These are phyloP conservation scores for Okapia johnstoni DNA, from an alignment of 2,113 vertebrate genomes.

Conservation along the genomic window DNA sequence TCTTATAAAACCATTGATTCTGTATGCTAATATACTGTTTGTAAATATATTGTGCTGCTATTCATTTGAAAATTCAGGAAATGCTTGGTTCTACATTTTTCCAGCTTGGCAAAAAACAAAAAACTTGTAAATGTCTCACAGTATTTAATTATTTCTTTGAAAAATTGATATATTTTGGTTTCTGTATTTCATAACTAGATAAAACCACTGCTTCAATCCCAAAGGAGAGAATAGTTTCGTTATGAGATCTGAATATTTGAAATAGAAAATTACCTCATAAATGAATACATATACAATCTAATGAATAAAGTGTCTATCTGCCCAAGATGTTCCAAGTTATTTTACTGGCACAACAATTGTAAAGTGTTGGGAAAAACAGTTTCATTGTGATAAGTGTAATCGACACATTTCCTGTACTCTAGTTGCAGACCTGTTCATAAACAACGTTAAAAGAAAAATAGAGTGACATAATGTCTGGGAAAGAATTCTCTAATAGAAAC, in stretches of 20 bases:
- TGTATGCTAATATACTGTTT: neutral
- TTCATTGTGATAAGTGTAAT: slow-evolving; percentile 59
- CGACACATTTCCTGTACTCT: slow-evolving; percentile 42
- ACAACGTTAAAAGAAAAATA: slow-evolving; percentile 55
- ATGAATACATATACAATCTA: neutral
- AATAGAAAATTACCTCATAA: slow-evolving; percentile 30
- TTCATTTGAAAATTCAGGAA: slow-evolving; percentile 6
- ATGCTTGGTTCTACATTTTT: neutral
- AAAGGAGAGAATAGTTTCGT: neutral
- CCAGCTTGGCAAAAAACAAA: neutral
- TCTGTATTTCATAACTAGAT: neutral
- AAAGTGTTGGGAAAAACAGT: slow-evolving; percentile 43
- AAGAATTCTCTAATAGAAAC: slow-evolving; percentile 48
- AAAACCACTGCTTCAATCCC: slow-evolving; percentile 1
- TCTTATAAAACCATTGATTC: neutral
- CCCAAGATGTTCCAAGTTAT: slow-evolving; percentile 10
- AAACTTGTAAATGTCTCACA: neutral
- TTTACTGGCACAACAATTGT: neutral
- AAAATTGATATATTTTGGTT: neutral
- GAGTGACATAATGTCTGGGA: slow-evolving; percentile 64
- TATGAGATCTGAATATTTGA: slow-evolving; percentile 2
- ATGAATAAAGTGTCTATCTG: neutral
- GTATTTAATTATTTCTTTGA: slow-evolving; percentile 17
- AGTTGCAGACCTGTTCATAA: slow-evolving; percentile 52
- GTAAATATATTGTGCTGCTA: neutral